Evolutionary conservation across 2,113 vertebrate genomes (phyloP).

Genomic region (Origma solitaria): DNA sequence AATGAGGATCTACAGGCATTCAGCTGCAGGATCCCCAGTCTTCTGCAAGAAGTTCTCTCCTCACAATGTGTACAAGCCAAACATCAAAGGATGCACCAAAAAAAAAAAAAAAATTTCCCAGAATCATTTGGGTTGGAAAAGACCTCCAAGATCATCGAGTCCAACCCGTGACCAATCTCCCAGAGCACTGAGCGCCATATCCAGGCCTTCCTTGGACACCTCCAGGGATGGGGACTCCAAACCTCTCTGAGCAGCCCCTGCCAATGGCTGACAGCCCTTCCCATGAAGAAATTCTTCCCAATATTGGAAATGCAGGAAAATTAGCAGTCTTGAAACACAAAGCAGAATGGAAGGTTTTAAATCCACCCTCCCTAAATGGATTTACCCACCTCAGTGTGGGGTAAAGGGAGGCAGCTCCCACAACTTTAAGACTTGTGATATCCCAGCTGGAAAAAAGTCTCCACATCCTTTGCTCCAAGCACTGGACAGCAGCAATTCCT

Average conservation of each 20-base stretch:
- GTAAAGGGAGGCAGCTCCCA: neutral
- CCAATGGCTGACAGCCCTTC: accelerated
- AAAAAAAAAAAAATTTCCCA: neutral
- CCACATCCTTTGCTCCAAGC: neutral
- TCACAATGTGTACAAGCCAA: neutral
- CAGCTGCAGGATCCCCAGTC: neutral
- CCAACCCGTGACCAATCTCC: accelerated
- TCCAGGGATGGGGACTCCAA: neutral
- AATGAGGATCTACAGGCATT: neutral
- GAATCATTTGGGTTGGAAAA: neutral
- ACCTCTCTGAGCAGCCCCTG: neutral
- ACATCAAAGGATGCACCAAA: neutral
- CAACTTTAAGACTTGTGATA: neutral
- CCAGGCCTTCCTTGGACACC: neutral
- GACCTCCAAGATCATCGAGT: accelerated
- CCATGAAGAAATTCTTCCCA: neutral
- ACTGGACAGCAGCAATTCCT: neutral
- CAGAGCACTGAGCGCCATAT: neutral
- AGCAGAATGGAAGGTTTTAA: neutral
- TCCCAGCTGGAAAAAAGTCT: neutral
- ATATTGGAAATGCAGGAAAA: neutral
- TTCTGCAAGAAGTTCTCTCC: neutral
- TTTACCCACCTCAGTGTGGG: too few species aligned
- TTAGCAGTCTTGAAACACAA: neutral
- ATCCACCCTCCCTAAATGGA: neutral